Evolutionary conservation across 2,888 invertebrate genomes (phyloP).

Genomic region (Argyresthia goedartella): DNA sequence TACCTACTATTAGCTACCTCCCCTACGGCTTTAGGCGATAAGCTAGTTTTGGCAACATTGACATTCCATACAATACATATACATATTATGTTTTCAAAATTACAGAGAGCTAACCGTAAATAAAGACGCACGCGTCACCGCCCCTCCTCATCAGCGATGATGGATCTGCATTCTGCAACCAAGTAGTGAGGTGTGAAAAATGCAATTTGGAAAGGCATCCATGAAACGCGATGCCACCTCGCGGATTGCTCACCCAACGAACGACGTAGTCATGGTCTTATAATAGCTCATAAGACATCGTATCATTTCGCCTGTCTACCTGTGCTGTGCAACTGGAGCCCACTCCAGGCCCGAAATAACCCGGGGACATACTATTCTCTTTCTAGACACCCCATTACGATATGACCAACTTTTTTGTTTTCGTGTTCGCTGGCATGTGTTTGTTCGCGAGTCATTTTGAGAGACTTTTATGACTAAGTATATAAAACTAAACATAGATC

Average conservation of each 20-base stretch:
- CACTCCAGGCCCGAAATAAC: conserved; percentile 37
- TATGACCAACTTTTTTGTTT: not conserved
- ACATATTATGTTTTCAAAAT: too few relatives aligned
- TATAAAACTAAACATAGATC: not conserved
- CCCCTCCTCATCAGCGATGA: not conserved
- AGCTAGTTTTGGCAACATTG: not conserved
- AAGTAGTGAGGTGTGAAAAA: not conserved
- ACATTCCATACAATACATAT: too few relatives aligned
- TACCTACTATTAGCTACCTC: too few relatives aligned
- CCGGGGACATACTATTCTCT: conserved; percentile 15
- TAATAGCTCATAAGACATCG: conserved; percentile 7
- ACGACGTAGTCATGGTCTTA: not conserved
- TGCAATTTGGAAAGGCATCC: not conserved
- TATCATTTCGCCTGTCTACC: conserved; percentile 35
- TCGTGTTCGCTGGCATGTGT: not conserved
- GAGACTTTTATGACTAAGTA: not conserved
- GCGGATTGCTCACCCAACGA: not conserved
- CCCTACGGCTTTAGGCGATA: too few relatives aligned
- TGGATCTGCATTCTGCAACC: not conserved
- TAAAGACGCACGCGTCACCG: too few relatives aligned
- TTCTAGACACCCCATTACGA: not conserved
- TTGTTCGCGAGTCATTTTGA: not conserved
- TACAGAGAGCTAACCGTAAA: not conserved
- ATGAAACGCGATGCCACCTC: not conserved
- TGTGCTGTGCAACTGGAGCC: conserved; percentile 24